phyloP scores from a whole-genome alignment of 2,113 vertebrate species.

The Nestor notabilis region DNA sequence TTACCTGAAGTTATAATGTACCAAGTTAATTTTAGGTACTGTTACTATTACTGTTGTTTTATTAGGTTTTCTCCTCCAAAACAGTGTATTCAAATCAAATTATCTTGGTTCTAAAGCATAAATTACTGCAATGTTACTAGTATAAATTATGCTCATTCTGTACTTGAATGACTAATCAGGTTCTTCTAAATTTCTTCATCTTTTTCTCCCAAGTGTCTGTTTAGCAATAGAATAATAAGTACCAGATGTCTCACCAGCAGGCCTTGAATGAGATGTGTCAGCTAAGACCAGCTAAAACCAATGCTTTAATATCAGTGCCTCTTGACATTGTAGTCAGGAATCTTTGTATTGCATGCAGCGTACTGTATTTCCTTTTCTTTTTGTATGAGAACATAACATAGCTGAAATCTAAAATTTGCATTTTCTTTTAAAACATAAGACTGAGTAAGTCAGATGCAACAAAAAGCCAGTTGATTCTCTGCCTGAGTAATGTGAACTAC shows the following conservation, averaged over 20 bases:
- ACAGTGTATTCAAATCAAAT: not conserved
- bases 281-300: not conserved
- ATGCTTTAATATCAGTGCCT: not conserved
- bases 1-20: not conserved
- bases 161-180: not conserved
- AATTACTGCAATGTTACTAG: not conserved
- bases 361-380: not conserved
- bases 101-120: not conserved
- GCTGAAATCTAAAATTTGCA: not conserved
- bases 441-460: not conserved
- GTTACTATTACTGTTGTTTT: not conserved
- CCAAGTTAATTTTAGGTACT: not conserved
- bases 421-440: not conserved
- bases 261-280: not conserved
- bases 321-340: not conserved
- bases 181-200: not conserved
- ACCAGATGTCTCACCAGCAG: not conserved
- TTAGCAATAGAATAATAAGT: not conserved
- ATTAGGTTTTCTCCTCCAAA: not conserved
- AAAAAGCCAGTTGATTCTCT: not conserved
- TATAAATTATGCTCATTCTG: not conserved
- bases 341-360: not conserved
- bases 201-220: not conserved
- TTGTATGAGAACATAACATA: not conserved
- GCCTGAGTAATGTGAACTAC: not conserved